Evolutionary conservation across 2,888 invertebrate genomes (phyloP), one percentile per base, ranked within the genome.

Genomic region (Calliopum simillimum): DNA sequence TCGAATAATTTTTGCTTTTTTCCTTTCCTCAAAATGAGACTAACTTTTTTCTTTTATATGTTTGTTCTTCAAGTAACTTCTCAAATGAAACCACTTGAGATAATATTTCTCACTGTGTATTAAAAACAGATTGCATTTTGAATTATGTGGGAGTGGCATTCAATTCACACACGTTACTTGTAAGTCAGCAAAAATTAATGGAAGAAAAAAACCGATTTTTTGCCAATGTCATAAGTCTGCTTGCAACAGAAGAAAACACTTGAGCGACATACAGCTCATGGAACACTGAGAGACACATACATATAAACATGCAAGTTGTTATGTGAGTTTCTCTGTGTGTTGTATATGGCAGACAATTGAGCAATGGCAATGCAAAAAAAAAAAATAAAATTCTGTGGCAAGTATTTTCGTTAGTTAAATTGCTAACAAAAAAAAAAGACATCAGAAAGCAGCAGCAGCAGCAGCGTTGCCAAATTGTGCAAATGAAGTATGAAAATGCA

Each of bases 151-250:
- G 33, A 33, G 33, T 33, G 33, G 33, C 33, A 33, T 33, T 33
- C 33, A 33, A 33, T 33, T 33, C 5, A 4, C 1, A 8, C 33
- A 33, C 33, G 33, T 33, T 33, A 33, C 33, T 8, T 1, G 8
- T 33, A 33, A 33, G 33, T 33, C 8, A 4, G 33, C 4, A 33
- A 33, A 33, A 5, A 8, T 33, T 8, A 33, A 33, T 33, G 33
- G 33, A 33, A 33, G 33, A 4, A 33, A 33, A 33, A 8, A 53
- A 12, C 14, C 12, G 19, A 21, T 16, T 53, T 53, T 53, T 53
- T n/a, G 4, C 46, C 62, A 62, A 44, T 44, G 44, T 62, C 62
- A 41, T 62, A 62, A 62, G 44, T 19, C 62, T 44, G 62, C 44
- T 62, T 13, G 14, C 44, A 62, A 43, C 62, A 59, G 41, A 12